Conservation (phyloP, 2,113 vertebrate species). For the Ptilorrhoa leucosticta region DNA sequence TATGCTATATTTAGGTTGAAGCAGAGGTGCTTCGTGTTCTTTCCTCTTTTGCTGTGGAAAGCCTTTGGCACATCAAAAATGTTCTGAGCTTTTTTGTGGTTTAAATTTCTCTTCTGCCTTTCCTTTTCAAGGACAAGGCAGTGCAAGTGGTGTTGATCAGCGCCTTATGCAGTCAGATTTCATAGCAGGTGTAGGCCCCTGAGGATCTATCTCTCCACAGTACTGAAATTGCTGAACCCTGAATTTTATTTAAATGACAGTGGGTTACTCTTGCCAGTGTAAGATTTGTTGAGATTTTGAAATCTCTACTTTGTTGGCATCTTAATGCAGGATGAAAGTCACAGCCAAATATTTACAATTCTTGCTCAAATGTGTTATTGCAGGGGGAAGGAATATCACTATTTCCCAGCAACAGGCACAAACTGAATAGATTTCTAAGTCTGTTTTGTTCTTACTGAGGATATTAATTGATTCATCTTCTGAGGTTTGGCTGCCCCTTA, state of each 20-base stretch:
- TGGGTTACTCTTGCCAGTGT: background rate
- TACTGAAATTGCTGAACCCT: background rate
- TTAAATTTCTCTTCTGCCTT: background rate
- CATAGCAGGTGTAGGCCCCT: background rate
- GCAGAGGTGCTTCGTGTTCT: background rate
- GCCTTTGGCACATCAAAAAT: background rate
- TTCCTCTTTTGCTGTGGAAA: background rate
- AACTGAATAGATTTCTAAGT: background rate
- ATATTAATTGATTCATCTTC: background rate
- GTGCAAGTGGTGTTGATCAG: background rate
- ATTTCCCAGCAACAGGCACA: background rate
- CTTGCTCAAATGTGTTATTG: background rate
- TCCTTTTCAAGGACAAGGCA: background rate
- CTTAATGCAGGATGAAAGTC: background rate
- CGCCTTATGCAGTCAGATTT: background rate
- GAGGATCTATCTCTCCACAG: background rate
- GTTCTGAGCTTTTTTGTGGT: background rate
- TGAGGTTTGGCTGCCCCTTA: background rate
- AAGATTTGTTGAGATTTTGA: background rate
- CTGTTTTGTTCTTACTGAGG: background rate
- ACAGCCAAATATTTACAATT: background rate
- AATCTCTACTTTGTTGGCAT: background rate
- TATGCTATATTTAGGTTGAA: background rate
- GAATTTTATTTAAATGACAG: background rate
- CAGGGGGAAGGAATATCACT: background rate